phyloP scores from a whole-genome alignment of 2,113 vertebrate genomes.

The Connochaetes taurinus region DNA sequence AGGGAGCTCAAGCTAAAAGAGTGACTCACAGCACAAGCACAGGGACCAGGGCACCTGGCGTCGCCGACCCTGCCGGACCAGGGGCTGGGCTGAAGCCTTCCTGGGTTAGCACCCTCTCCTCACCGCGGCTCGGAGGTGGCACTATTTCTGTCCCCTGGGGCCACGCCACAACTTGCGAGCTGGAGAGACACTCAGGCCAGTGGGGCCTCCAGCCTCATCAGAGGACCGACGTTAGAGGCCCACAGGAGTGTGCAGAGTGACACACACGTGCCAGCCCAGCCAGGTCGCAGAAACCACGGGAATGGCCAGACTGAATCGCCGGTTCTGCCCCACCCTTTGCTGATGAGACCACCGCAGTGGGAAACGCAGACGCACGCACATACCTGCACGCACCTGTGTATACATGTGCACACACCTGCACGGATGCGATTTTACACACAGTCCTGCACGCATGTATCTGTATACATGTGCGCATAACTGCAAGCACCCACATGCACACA shows the following conservation, averaged over 20 bases:
- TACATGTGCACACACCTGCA: not conserved
- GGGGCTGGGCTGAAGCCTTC: not conserved
- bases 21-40: not conserved
- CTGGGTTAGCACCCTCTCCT: rapidly evolving
- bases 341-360: not conserved
- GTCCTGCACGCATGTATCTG: not conserved
- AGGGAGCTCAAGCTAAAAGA: not conserved
- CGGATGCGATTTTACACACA: not conserved
- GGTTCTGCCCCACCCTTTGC: not conserved
- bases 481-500: too few species aligned
- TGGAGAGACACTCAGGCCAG: rapidly evolving
- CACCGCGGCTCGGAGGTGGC: rapidly evolving
- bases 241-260: rapidly evolving
- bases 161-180: not conserved
- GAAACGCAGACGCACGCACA: too few species aligned
- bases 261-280: not conserved
- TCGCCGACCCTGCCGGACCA: rapidly evolving
- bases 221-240: not conserved
- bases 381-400: not conserved
- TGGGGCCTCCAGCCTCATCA: not conserved
- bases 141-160: not conserved
- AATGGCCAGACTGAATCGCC: rapidly evolving
- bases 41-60: not conserved
- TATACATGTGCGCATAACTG: too few species aligned
- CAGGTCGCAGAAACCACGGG: not conserved